Percentiles rank a stretch among this genome's conserved stretches.
These are phyloP conservation scores for Meandrusa payeni DNA, from an alignment of 2,888 invertebrate species.

Conservation along the genomic window DNA sequence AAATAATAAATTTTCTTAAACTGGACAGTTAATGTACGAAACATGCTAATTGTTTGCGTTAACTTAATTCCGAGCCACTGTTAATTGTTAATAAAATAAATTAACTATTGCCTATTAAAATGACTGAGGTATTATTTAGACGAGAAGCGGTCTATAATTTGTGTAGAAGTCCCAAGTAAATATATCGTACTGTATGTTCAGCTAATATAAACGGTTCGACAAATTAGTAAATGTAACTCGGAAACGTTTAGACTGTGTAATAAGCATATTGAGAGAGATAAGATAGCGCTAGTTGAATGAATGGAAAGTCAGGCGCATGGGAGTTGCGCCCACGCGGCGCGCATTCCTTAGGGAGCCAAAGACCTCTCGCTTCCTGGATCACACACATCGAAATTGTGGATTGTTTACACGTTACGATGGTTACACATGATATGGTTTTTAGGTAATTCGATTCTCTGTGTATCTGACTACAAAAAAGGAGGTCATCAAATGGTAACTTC, in stretches of 20 bases:
- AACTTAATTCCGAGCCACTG: slow-evolving; percentile 4
- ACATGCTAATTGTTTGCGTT: slow-evolving; percentile 10
- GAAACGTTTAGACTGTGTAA: slow-evolving; percentile 56
- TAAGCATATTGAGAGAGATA: slow-evolving; percentile 69
- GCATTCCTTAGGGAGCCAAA: slow-evolving; percentile 76
- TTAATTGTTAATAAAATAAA: slow-evolving; percentile 8
- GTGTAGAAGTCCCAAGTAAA: not conserved
- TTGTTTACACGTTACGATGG: slow-evolving; percentile 18
- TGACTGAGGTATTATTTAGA: not conserved
- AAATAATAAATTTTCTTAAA: slow-evolving; percentile 21
- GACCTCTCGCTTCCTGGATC: slow-evolving; percentile 75
- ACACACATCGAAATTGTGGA: slow-evolving; percentile 48
- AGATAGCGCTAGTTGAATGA: slow-evolving; percentile 76
- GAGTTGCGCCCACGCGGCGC: slow-evolving; percentile 59
- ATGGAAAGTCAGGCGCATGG: slow-evolving; percentile 71
- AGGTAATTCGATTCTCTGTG: no score
- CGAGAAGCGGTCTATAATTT: not conserved
- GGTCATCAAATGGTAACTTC: no score
- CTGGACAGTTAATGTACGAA: slow-evolving; percentile 7
- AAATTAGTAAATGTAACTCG: slow-evolving; percentile 31
- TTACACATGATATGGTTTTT: slow-evolving; percentile 26
- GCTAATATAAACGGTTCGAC: slow-evolving; percentile 1
- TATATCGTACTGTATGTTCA: no score
- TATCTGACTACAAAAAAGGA: no score
- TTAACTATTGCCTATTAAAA: not conserved